Base-by-base conservation (phyloP, 2,888 invertebrate species). In the Linyphia triangularis region DNA sequence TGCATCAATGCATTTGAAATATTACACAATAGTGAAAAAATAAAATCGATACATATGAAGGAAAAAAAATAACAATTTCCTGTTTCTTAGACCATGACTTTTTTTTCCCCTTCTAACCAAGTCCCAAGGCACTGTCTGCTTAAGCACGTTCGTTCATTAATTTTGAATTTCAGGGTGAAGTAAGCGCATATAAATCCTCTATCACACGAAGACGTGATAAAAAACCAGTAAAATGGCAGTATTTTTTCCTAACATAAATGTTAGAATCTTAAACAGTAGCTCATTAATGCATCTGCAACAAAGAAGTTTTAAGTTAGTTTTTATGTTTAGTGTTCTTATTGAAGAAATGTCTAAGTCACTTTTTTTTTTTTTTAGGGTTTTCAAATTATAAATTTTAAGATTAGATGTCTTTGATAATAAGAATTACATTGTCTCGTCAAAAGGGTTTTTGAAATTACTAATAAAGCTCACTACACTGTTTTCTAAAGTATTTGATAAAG, bases 121-220 rank as follows among this genome's bases (percentile, higher is more conserved):
- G 28, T 43, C 26, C 40, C 63, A 24, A 37, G 28, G 63, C 40
- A 63, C 40, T 28, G 77, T 22, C 73, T 77, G 22, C 77, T 77
- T 77, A 77, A 63, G 77, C 77, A 77, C 77, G 77, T 37, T 33
- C 77, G n/a, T 63, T 77, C 77, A 77, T 77, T 77, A 77, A 77
- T 63, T 77, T 61, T 7, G 63, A 77, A 37, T 77, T 61, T 40
- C n/a, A 10, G 77, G 37, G 61, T 26, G 13, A 33, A 77, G 77
- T 30, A 37, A n/a, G 40, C 16, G 16, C 16, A 63, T 63, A 63
- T 77, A 77, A 33, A 40, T 63, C 57, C 33, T 30, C 24, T 40
- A 24, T 63, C 73, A 24, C 13, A 22, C 22, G 33, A 40, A 24
- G n/a, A 37, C 26, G 19, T 26, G n/a, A 37, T 19, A 7, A 61